Evolutionary conservation across 1,140 invertebrate genomes (phyloP), one percentile per base, ranked within the genome.

Genomic region (Atta colombica): DNA sequence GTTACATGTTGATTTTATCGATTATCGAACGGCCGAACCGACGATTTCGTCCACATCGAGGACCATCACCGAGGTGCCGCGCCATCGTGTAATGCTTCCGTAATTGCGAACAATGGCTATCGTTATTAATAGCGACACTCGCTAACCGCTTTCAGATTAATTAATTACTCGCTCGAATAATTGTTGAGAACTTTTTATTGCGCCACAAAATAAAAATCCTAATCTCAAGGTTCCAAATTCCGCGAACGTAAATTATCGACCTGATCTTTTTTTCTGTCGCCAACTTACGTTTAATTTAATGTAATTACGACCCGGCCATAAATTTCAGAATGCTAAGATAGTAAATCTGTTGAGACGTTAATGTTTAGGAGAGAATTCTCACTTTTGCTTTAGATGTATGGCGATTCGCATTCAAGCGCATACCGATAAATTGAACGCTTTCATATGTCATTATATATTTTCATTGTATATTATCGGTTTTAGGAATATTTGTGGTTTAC

Each of bases 311-410:
- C n/a, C 66, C 21, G 39, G n/a, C 65, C 49, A 49, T 74, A 74
- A 84, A 84, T 82, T 82, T 35, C 55, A 49, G 39, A 55, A 61
- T 31, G 39, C 68, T 49, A 49, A 61, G 68, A 74, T 51, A 61
- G 58, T 82, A 82, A 74, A 74, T 60, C 39, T 60, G 63, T 55
- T 49, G 39, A 12, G 35, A 55, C 78, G 39, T 81, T 81, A 81
- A 71, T 71, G 65, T 81, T 53, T 60, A 45, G 16, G 31, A 71
- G 39, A 51, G 31, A 80, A 69, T 80, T 80, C 77, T 68, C 49
- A 35, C 49, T 49, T 81, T 21, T 39, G 35, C 68, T 81, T 58
- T 71, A 45, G 51, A 60, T 81, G 12, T 71, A 71, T 31, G 53
- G 21, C 21, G n/a, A 1, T 28, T 45, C n/a, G 55, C 39, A 60